Conservation (phyloP, 2,888 invertebrate species). For the Clusia tigrina region DNA sequence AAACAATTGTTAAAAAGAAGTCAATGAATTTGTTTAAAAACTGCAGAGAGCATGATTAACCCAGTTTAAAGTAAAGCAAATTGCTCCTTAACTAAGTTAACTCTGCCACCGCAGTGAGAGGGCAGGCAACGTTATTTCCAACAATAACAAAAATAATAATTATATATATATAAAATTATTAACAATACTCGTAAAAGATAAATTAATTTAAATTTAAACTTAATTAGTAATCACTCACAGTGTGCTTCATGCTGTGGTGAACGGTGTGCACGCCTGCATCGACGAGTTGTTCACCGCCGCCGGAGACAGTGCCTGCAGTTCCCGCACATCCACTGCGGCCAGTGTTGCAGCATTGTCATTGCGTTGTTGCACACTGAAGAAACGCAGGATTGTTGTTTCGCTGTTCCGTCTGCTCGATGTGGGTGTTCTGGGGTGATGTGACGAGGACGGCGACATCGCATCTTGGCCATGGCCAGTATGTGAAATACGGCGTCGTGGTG, state of each 20-base stretch:
- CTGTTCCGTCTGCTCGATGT: slow-evolving; percentile 61
- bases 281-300: background rate
- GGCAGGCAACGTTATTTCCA: background rate
- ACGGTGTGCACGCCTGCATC: background rate
- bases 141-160: slow-evolving; percentile 12
- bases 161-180: background rate
- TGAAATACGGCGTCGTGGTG: slow-evolving; percentile 53
- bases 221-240: background rate
- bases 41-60: too few species aligned
- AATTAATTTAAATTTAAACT: background rate
- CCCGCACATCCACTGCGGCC: slow-evolving; percentile 30
- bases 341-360: slow-evolving; percentile 18
- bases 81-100: too few species aligned
- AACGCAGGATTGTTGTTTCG: slow-evolving; percentile 61
- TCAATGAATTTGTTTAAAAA: too few species aligned
- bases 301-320: slow-evolving; percentile 28
- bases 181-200: background rate
- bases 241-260: slow-evolving; percentile 4
- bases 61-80: too few species aligned
- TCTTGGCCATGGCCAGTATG: slow-evolving; percentile 41
- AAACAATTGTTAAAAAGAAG: too few species aligned
- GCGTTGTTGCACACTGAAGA: slow-evolving; percentile 62
- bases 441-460: slow-evolving; percentile 39
- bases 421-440: slow-evolving; percentile 53
- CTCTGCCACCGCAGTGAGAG: too few species aligned